These are phyloP conservation scores for Empis livida DNA, from an alignment of 2,888 invertebrate species.

Conservation along the genomic window DNA sequence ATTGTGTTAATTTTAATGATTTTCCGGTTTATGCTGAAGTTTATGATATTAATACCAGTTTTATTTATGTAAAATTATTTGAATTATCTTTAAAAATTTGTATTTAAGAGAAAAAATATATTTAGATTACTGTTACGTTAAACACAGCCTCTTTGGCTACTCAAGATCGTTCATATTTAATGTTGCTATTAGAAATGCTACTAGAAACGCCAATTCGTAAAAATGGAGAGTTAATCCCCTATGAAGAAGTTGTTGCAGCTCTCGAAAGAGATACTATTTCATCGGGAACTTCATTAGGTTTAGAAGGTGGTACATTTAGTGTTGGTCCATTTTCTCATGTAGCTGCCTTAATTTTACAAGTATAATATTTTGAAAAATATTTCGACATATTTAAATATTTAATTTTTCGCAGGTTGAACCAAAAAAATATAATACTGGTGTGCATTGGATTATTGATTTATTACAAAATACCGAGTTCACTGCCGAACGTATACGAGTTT, in stretches of 20 bases:
- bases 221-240: slow-evolving; percentile 22
- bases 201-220: slow-evolving; percentile 59
- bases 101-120: neutral
- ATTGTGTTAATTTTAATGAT: slow-evolving; percentile 45
- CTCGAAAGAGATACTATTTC: slow-evolving; percentile 62
- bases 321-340: slow-evolving; percentile 62
- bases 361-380: neutral
- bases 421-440: slow-evolving; percentile 57
- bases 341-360: slow-evolving; percentile 48
- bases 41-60: slow-evolving; percentile 69
- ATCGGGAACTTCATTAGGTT: slow-evolving; percentile 48
- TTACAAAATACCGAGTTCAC: slow-evolving; percentile 58
- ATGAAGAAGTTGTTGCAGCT: slow-evolving; percentile 64
- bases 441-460: slow-evolving; percentile 65
- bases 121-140: slow-evolving; percentile 56
- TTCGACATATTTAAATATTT: neutral
- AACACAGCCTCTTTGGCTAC: slow-evolving; percentile 50
- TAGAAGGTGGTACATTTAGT: slow-evolving; percentile 44
- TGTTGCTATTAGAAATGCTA: slow-evolving; percentile 59
- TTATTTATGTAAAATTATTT: slow-evolving; percentile 53
- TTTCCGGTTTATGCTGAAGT: slow-evolving; percentile 64
- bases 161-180: slow-evolving; percentile 55
- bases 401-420: slow-evolving; percentile 47
- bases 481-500: slow-evolving; percentile 59
- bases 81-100: neutral